These are phyloP conservation scores for Andrena chrysosceles DNA, from an alignment of 2,888 invertebrate genomes.

Conservation along the genomic window DNA sequence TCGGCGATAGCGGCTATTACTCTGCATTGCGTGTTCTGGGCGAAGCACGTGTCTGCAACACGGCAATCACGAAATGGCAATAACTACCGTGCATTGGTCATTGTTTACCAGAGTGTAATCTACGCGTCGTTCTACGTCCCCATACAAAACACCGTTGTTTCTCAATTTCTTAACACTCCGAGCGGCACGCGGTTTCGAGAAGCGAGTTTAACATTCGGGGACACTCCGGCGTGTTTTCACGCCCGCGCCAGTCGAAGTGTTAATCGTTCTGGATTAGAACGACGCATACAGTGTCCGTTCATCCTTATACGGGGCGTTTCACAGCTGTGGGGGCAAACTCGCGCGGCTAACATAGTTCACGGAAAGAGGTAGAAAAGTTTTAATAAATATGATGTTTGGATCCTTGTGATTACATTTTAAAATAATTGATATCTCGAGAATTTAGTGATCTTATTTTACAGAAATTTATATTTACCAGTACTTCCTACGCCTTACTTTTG, in stretches of 20 bases:
- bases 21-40: constrained; percentile 9
- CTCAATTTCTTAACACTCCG: background rate
- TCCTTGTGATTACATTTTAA: background rate
- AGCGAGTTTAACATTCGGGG: too few relatives aligned
- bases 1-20: background rate
- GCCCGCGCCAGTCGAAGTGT: too few relatives aligned
- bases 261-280: background rate
- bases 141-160: constrained; percentile 38
- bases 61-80: constrained; percentile 33
- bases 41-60: constrained; percentile 9
- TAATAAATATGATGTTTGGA: background rate
- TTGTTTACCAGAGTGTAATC: constrained; percentile 20
- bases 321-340: background rate
- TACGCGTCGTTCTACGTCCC: constrained; percentile 13
- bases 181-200: too few relatives aligned
- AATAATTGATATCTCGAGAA: background rate
- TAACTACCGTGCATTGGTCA: constrained; percentile 46
- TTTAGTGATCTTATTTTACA: background rate
- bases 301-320: background rate
- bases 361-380: background rate
- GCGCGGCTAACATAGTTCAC: background rate
- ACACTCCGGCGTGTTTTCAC: too few relatives aligned
- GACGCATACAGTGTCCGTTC: background rate
- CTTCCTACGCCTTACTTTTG: background rate
- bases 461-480: too few relatives aligned